Evolutionary conservation across 1,140 invertebrate species (phyloP), one percentile per base, ranked within the genome.

Genomic region (Lucilia sericata): DNA sequence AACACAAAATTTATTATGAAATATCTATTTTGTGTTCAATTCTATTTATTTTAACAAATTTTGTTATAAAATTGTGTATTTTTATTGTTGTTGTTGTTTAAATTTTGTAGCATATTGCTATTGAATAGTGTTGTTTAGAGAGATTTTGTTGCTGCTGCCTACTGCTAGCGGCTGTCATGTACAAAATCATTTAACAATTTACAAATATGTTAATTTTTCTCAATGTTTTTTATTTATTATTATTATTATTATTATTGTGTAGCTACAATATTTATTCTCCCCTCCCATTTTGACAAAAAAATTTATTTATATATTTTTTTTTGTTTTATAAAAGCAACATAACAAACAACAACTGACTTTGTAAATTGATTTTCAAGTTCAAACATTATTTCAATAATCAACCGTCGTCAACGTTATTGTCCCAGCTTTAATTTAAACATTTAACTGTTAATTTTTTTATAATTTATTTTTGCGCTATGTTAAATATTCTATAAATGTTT

Each of bases 341-440:
- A 42, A 42, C n/a, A 60, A 25, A 25, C 65, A 70, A 21, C n/a
- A 70, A 70, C n/a, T 70, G 65, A 70, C 19, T 70, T 70, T 70
- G n/a, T 70, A 70, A 70, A 70, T 70, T 70, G 65, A 70, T 70
- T 70, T 70, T 70, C 65, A 70, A 70, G 65, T 70, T 70, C 19
- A 70, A 19, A 19, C 65, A 21, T 70, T 70, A 70, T 70, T 70
- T 70, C 65, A 70, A 21, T 70, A 70, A 25, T 70, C 10, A 70
- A 25, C 65, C 5, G 9, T 14, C 5, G 9, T 14, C 13, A 60
- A 8, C 42, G 42, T 42, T 7, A 8, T 8, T 42, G 42, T 42
- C 42, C 2, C 42, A n/a, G 65, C 65, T 25, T 25, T 70, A 70
- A 70, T 70, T 70, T 70, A 70, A 70, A 70, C n/a, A 70, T 70